Conservation (phyloP, 2,888 invertebrate genomes). For the Pantelozetes paolii region DNA sequence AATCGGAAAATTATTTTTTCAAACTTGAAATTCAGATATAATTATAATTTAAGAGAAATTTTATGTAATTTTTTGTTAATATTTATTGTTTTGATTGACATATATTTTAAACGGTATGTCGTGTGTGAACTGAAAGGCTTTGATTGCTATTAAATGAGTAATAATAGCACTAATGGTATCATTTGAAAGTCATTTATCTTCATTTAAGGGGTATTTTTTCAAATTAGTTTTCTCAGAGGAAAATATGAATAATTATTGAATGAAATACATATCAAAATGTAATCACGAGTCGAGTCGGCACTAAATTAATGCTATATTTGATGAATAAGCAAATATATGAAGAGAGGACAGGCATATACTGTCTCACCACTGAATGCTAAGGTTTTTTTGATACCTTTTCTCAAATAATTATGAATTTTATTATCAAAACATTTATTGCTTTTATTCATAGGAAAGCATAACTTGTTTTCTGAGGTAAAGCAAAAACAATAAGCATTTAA, state of each 20-base stretch:
- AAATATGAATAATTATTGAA: conserved; percentile 11
- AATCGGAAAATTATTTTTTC: too few relatives aligned
- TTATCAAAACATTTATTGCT: not conserved
- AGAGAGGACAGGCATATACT: too few relatives aligned
- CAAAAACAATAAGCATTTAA: conserved; percentile 17
- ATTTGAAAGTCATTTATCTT: too few relatives aligned
- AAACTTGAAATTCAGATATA: too few relatives aligned
- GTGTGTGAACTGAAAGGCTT: too few relatives aligned
- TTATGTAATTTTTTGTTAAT: too few relatives aligned
- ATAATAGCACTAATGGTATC: too few relatives aligned
- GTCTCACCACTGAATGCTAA: not conserved
- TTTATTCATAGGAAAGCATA: not conserved
- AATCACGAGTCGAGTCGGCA: not conserved
- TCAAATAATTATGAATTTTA: not conserved
- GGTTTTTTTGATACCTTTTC: not conserved
- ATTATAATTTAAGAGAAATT: too few relatives aligned
- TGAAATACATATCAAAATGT: conserved; percentile 12
- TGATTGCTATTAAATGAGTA: too few relatives aligned
- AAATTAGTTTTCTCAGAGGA: not conserved
- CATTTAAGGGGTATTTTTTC: not conserved
- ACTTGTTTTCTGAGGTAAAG: not conserved
- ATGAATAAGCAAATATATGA: not conserved
- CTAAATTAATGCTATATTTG: not conserved
- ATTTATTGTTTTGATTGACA: too few relatives aligned
- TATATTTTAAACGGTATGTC: too few relatives aligned